phyloP scores from a whole-genome alignment of 37 sponge, comb jelly and placozoan species.

The Bolinopsis microptera region DNA sequence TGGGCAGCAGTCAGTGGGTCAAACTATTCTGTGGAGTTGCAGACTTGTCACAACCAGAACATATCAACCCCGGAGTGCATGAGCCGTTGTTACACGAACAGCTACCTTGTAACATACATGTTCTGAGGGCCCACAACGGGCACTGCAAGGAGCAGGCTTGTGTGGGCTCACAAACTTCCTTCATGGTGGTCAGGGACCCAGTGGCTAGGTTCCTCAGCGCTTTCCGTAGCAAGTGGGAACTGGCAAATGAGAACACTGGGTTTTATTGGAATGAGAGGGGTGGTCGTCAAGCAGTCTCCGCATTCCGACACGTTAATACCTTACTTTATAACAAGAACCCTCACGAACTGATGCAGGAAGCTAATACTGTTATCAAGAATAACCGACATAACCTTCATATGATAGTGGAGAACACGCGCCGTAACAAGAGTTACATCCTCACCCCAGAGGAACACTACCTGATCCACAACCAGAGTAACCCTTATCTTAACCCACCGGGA shows the following conservation, averaged over 20 bases:
- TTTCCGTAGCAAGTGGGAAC: constrained; percentile 1
- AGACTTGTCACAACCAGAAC: background rate
- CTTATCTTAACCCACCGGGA: constrained; percentile 49
- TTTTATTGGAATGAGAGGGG: background rate
- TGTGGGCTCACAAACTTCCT: background rate
- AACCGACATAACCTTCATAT: background rate
- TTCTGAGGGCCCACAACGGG: background rate
- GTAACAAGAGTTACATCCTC: background rate
- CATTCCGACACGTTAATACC: background rate
- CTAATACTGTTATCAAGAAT: background rate
- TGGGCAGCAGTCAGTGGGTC: constrained; percentile 30
- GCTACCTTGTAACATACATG: background rate
- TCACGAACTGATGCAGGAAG: background rate
- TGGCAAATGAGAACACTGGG: background rate
- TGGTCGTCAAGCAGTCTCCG: background rate
- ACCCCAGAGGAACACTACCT: background rate
- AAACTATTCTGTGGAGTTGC: background rate
- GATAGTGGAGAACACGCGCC: background rate
- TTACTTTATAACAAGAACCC: background rate
- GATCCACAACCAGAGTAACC: constrained; percentile 25
- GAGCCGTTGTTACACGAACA: too few relatives aligned
- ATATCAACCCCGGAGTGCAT: background rate
- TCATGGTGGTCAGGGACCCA: constrained; percentile 60
- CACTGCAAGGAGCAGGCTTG: background rate
- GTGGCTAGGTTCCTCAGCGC: constrained; percentile 20